phyloP scores from a whole-genome alignment of 2,888 invertebrate species.

The Cryptocephalus moraei region DNA sequence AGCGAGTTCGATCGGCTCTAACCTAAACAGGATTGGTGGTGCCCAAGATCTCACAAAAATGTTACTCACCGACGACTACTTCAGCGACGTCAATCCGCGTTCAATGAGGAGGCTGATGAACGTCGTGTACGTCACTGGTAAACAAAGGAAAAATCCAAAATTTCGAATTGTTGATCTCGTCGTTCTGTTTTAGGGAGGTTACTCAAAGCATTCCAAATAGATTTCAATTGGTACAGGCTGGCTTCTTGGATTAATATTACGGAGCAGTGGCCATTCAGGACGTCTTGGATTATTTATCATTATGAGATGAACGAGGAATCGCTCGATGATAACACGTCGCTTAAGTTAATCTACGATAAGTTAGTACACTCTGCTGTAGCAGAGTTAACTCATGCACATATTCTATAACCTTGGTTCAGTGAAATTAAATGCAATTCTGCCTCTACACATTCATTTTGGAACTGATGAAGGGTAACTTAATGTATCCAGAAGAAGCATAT shows the following conservation, averaged over 20 bases:
- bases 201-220: constrained; percentile 95
- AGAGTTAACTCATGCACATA: background rate
- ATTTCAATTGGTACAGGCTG: constrained; percentile 93
- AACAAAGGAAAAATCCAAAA: constrained; percentile 3
- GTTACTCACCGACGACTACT: constrained; percentile 94
- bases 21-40: constrained; percentile 61
- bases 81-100: constrained; percentile 96
- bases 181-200: constrained; percentile 62
- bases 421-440: too few relatives aligned
- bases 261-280: constrained; percentile 97
- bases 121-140: constrained; percentile 90
- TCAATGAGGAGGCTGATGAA: constrained; percentile 96
- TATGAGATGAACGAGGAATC: constrained; percentile 83
- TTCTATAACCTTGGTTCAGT: background rate
- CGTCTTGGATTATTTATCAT: constrained; percentile 94
- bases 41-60: constrained; percentile 66
- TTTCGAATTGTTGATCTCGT: background rate
- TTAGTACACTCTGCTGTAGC: constrained; percentile 39
- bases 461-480: too few relatives aligned
- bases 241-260: constrained; percentile 98
- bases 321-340: constrained; percentile 73
- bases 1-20: constrained; percentile 84
- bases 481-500: too few relatives aligned
- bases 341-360: constrained; percentile 91
- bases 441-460: too few relatives aligned